A percentile compares a stretch with the other conserved stretches of the same genome.
These are phyloP conservation scores for Callimorpha dominula DNA, from an alignment of 2,888 invertebrate species.

Conservation along the genomic window DNA sequence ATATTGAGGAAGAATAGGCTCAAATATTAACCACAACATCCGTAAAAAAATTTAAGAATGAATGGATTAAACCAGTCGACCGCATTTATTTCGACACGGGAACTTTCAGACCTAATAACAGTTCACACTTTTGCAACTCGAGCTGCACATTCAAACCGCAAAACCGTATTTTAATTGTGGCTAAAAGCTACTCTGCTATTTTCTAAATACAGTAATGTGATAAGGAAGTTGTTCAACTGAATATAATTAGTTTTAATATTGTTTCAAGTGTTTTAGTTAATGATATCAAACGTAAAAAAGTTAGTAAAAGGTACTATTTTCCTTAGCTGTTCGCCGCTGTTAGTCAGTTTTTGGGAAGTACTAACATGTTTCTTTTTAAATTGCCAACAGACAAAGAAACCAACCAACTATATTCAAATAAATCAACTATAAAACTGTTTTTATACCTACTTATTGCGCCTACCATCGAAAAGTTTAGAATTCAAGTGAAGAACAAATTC, in stretches of 20 bases:
- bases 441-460: too few species aligned
- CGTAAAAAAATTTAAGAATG: not conserved
- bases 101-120: conserved; percentile 16
- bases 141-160: conserved; percentile 32
- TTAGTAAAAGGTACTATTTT: too few species aligned
- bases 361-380: too few species aligned
- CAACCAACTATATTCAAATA: too few species aligned
- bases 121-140: conserved; percentile 33
- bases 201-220: conserved; percentile 10
- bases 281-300: not conserved
- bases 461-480: too few species aligned
- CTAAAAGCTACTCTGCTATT: conserved; percentile 19
- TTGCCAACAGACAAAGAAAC: too few species aligned
- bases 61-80: conserved; percentile 11
- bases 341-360: too few species aligned
- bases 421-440: too few species aligned
- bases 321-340: too few species aligned
- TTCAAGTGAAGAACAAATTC: too few species aligned
- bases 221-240: not conserved
- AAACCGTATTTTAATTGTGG: conserved; percentile 38
- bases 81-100: conserved; percentile 5
- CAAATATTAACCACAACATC: too few species aligned
- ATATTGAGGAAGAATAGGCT: too few species aligned
- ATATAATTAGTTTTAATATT: conserved; percentile 18
- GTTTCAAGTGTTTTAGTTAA: conserved; percentile 22